A percentile compares a stretch with the other conserved stretches of the same genome.
Evolutionary conservation across 2,797 vertebrate species (phyloP).

Genomic region (Fratercula arctica): DNA sequence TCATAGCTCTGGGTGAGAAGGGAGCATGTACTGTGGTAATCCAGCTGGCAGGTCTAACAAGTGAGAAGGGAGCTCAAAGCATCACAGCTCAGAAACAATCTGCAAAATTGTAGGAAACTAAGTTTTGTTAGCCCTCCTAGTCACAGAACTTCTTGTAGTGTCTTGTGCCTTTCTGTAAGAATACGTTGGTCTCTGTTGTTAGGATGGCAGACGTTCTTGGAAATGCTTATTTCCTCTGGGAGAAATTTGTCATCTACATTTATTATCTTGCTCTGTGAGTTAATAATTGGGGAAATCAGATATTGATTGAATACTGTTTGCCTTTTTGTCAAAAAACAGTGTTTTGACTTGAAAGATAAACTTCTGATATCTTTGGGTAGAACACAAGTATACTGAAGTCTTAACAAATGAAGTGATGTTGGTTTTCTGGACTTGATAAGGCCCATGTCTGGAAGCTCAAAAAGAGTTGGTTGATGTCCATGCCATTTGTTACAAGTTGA

Average conservation of each 20-base stretch:
- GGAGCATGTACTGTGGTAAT: not conserved
- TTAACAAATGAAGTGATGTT: not conserved
- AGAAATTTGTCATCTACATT: not conserved
- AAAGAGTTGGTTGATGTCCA: not conserved
- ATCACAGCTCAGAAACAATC: not conserved
- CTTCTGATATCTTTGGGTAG: not conserved
- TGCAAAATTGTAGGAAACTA: not conserved
- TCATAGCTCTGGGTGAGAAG: not conserved
- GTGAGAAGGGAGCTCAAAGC: not conserved
- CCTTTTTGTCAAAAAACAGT: not conserved
- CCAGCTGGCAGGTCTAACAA: not conserved
- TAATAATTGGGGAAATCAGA: not conserved
- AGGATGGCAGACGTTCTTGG: not conserved
- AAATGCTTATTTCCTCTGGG: not conserved
- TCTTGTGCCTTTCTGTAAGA: not conserved
- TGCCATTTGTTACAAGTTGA: not conserved
- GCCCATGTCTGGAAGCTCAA: not conserved
- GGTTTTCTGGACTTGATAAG: not conserved
- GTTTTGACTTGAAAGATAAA: not conserved
- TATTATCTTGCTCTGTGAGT: not conserved
- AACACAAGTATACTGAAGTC: not conserved
- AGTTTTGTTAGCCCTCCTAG: not conserved
- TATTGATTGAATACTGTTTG: not conserved
- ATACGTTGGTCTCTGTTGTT: not conserved
- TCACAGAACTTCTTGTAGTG: not conserved